Evolutionary conservation across 2,888 invertebrate species (phyloP).

Genomic region (Mylabris sibirica): DNA sequence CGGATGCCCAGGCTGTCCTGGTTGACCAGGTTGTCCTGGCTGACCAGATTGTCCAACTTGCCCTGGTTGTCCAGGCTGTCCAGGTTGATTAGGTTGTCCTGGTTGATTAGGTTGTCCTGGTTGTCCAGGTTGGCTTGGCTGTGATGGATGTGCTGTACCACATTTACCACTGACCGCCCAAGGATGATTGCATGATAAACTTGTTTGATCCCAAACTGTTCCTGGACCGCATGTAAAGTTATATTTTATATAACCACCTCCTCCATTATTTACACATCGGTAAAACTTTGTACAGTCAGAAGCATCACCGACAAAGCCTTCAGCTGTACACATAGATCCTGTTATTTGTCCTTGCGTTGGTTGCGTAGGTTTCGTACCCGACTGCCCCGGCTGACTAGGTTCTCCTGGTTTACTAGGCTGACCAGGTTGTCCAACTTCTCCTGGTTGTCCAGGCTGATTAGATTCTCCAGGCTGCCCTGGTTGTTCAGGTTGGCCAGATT

Average conservation of each 20-base stretch:
- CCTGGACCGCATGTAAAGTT: slow-evolving; percentile 74
- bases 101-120: slow-evolving; percentile 30
- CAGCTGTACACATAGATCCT: slow-evolving; percentile 15
- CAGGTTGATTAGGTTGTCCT: slow-evolving; percentile 28
- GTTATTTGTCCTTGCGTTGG: slow-evolving; percentile 17
- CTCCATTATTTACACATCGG: slow-evolving; percentile 48
- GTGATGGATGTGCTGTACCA: slow-evolving; percentile 27
- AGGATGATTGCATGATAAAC: slow-evolving; percentile 76
- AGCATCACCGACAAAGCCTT: slow-evolving; percentile 53
- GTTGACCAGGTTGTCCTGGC: slow-evolving; percentile 10
- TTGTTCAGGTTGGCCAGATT: slow-evolving; percentile 26
- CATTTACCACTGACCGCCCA: slow-evolving; percentile 63
- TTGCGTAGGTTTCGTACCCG: too few relatives aligned
- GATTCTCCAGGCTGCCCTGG: slow-evolving; percentile 26
- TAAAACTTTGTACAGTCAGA: slow-evolving; percentile 55
- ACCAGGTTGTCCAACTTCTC: too few relatives aligned
- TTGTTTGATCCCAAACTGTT: slow-evolving; percentile 72
- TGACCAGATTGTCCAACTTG: neutral
- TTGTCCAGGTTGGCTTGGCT: slow-evolving; percentile 26
- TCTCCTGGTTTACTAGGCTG: too few relatives aligned
- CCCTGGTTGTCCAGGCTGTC: slow-evolving; percentile 30
- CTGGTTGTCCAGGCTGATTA: slow-evolving; percentile 24
- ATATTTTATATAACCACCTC: slow-evolving; percentile 67
- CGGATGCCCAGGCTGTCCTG: slow-evolving; percentile 19
- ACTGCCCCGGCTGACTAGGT: too few relatives aligned